phyloP scores from a whole-genome alignment of 2,113 vertebrate species.

The Oceanodroma tethys region DNA sequence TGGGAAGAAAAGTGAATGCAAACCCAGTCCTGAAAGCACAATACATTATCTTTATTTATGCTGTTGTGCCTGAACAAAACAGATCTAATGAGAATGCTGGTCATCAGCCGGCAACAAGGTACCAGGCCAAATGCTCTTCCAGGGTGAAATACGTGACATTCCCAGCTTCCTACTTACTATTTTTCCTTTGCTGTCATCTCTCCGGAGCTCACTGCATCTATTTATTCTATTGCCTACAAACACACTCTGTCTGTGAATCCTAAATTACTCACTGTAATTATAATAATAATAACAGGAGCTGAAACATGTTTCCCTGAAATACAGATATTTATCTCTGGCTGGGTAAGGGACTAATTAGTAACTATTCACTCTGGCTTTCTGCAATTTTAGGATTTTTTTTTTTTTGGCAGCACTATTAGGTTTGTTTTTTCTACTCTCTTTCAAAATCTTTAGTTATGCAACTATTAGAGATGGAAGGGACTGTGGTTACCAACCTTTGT shows the following conservation, averaged over 20 bases:
- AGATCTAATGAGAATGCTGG: neutral
- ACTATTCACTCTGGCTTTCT: neutral
- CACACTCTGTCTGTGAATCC: neutral
- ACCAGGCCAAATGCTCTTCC: neutral
- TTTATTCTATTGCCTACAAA: neutral
- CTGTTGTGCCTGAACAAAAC: neutral
- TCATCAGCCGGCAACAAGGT: neutral
- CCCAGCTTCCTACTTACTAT: neutral
- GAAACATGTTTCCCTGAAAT: neutral
- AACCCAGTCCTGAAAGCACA: neutral
- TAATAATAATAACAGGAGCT: neutral
- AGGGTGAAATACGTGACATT: neutral
- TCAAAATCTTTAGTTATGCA: constrained; percentile 43
- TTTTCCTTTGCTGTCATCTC: neutral
- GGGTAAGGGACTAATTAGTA: neutral
- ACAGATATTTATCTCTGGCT: neutral
- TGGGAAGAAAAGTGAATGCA: neutral
- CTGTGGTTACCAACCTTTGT: constrained; percentile 12
- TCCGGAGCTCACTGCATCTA: neutral
- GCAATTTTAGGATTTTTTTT: neutral
- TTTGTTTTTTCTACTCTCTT: constrained; percentile 12
- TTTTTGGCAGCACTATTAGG: neutral
- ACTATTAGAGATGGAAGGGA: neutral
- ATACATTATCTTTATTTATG: neutral
- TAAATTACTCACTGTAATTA: neutral